Evolutionary conservation across 2,797 vertebrate genomes (phyloP).

Genomic region (Rhincodon typus): DNA sequence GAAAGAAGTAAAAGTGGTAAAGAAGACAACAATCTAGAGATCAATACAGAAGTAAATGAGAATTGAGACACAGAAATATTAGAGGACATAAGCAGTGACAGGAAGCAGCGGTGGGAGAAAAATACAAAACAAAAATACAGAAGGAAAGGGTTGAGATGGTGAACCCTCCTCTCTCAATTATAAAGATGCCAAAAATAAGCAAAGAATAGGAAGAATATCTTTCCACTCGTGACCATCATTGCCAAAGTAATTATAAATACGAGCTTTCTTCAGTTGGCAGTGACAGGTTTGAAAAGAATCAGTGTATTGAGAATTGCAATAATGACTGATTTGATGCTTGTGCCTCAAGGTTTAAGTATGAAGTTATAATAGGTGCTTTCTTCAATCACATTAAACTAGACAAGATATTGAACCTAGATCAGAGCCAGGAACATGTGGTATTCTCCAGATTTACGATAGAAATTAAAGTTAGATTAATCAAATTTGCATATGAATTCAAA

Average conservation of each 20-base stretch:
- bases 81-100: not conserved
- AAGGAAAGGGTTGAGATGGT: not conserved
- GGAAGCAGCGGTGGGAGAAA: not conserved
- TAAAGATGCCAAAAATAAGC: not conserved
- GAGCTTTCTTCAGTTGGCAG: not conserved
- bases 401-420: not conserved
- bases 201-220: not conserved
- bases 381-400: not conserved
- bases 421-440: not conserved
- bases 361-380: not conserved
- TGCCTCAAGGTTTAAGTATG: not conserved
- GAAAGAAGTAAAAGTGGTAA: not conserved
- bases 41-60: not conserved
- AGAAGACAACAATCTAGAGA: not conserved
- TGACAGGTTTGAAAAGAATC: not conserved
- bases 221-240: not conserved
- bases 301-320: not conserved
- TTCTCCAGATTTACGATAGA: not conserved
- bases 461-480: not conserved
- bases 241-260: not conserved
- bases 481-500: conserved; percentile 12
- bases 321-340: not conserved
- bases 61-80: not conserved
- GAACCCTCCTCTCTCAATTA: not conserved
- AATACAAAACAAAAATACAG: not conserved